Percentiles rank a stretch among this genome's conserved stretches.
These are phyloP conservation scores for Proisotoma minuta DNA, from an alignment of 2,888 invertebrate species.

Conservation along the genomic window DNA sequence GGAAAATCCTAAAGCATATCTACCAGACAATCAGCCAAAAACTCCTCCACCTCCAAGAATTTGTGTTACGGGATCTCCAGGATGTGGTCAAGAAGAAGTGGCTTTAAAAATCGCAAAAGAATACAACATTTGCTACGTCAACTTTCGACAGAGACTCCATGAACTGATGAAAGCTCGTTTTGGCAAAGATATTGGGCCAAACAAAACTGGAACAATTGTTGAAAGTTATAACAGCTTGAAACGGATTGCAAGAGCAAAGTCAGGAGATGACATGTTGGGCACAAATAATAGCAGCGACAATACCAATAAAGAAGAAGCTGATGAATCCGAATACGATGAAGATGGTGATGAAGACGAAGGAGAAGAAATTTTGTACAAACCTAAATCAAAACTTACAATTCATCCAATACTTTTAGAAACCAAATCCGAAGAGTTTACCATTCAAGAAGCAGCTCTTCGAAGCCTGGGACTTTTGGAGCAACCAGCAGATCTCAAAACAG, in stretches of 20 bases:
- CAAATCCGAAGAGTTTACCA: background rate
- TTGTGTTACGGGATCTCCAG: constrained; percentile 42
- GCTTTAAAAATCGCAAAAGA: constrained; percentile 21
- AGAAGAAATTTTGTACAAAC: background rate
- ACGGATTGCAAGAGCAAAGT: constrained; percentile 5
- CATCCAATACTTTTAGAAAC: background rate
- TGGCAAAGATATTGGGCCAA: constrained; percentile 35
- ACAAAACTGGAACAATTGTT: constrained; percentile 18
- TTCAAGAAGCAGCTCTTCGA: constrained; percentile 16
- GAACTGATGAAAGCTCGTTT: constrained; percentile 31
- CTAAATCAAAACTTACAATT: background rate
- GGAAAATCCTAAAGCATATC: constrained; percentile 21
- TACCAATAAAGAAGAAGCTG: constrained; percentile 1
- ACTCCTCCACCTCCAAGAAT: constrained; percentile 33
- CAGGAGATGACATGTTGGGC: constrained; percentile 12
- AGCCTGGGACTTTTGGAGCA: constrained; percentile 24
- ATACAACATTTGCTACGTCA: constrained; percentile 33
- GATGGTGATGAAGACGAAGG: constrained; percentile 9
- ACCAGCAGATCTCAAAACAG: constrained; percentile 18
- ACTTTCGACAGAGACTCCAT: constrained; percentile 41
- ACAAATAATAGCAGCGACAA: background rate
- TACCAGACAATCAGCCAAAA: constrained; percentile 16
- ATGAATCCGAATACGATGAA: background rate
- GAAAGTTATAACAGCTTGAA: background rate
- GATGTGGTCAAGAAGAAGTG: constrained; percentile 37